A percentile compares a stretch with the other conserved stretches of the same genome.
Conservation (phyloP, 2,113 vertebrate genomes). For the Serranochromis macrocephalus region DNA sequence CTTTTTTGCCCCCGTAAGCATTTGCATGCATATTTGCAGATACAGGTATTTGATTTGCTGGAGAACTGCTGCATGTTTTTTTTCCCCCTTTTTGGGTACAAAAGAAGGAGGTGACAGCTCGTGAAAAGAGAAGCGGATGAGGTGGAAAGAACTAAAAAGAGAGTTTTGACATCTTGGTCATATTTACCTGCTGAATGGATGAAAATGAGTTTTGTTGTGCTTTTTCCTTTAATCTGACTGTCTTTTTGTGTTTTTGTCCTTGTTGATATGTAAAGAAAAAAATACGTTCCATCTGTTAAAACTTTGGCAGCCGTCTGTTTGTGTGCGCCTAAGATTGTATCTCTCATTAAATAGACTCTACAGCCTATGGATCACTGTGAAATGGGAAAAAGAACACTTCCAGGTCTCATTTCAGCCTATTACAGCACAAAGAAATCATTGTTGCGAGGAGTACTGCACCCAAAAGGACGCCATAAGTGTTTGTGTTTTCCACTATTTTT, state of each 20-base stretch:
- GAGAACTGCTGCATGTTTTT: background rate
- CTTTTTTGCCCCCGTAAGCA: background rate
- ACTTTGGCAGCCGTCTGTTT: background rate
- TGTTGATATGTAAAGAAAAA: background rate
- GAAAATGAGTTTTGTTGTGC: background rate
- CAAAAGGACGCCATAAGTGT: background rate
- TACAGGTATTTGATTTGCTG: background rate
- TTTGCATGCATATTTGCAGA: background rate
- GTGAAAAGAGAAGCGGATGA: background rate
- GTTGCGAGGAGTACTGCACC: background rate
- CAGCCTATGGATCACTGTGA: background rate
- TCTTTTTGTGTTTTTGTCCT: background rate
- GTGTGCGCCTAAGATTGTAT: background rate
- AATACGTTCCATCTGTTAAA: background rate
- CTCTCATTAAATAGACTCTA: background rate
- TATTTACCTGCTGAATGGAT: background rate
- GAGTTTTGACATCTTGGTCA: background rate
- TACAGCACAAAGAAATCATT: conserved; percentile 16
- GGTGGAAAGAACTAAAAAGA: background rate
- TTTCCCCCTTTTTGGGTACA: background rate
- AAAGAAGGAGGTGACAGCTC: background rate
- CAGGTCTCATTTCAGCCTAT: conserved; percentile 24
- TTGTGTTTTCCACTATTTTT: background rate
- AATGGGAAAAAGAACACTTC: conserved; percentile 5
- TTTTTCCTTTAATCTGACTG: background rate